Conservation (phyloP, 2,797 vertebrate species). For the Urosaurus nigricauda region DNA sequence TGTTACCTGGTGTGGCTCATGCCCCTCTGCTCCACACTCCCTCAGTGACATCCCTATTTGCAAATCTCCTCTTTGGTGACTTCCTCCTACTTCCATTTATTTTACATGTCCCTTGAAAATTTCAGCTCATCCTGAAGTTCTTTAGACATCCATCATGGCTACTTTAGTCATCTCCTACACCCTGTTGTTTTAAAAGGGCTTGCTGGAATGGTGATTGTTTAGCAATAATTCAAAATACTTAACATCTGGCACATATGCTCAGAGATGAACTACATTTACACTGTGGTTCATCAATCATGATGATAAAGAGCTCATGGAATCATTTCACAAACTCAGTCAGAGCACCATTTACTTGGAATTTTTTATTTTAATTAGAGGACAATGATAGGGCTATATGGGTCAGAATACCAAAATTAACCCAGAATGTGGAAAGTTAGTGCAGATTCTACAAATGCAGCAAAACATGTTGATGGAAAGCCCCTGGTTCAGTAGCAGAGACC, state of each 20-base stretch:
- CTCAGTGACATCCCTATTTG: too few relatives aligned
- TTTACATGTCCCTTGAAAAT: too few relatives aligned
- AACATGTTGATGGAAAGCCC: neutral
- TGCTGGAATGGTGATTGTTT: slow-evolving; percentile 37
- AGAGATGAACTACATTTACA: slow-evolving; percentile 45
- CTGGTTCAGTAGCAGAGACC: neutral
- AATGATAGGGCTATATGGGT: slow-evolving; percentile 20
- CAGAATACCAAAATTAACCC: slow-evolving; percentile 24
- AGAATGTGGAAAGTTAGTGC: slow-evolving; percentile 10
- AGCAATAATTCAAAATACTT: slow-evolving; percentile 46
- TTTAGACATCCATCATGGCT: too few relatives aligned
- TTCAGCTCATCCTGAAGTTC: too few relatives aligned
- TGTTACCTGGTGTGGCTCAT: too few relatives aligned
- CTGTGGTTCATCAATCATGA: slow-evolving; percentile 53
- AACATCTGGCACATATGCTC: slow-evolving; percentile 57
- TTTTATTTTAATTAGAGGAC: slow-evolving; percentile 34
- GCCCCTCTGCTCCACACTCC: too few relatives aligned
- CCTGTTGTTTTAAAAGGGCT: slow-evolving; percentile 37
- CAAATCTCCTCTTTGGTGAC: too few relatives aligned
- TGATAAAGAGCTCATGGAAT: slow-evolving; percentile 42
- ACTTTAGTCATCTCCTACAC: neutral
- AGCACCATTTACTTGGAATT: slow-evolving; percentile 43
- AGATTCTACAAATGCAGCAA: neutral
- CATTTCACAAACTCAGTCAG: slow-evolving; percentile 48
- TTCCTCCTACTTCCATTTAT: too few relatives aligned